phyloP scores from a whole-genome alignment of 2,797 vertebrate species.

The Babyrousa celebensis region DNA sequence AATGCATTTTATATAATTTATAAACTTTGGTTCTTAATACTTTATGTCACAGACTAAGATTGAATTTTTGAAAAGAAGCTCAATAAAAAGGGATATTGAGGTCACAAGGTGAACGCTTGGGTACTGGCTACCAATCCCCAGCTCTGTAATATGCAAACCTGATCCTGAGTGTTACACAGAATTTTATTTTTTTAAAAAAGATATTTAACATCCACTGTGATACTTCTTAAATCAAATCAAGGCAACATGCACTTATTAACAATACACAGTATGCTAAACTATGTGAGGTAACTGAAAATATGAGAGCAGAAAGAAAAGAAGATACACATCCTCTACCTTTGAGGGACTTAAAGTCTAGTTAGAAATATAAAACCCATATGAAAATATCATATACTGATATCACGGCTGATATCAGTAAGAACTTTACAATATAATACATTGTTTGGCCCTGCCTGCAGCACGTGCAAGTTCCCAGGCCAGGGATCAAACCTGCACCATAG shows the following conservation, averaged over 20 bases:
- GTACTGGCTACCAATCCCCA: background rate
- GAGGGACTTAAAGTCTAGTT: background rate
- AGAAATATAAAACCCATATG: background rate
- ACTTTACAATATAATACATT: background rate
- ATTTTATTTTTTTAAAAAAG: constrained; percentile 16
- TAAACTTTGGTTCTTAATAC: constrained; percentile 42
- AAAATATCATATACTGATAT: background rate
- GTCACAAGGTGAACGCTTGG: background rate
- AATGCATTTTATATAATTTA: constrained; percentile 41
- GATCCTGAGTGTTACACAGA: background rate
- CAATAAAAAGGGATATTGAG: background rate
- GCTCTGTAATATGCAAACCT: background rate
- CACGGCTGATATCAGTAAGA: background rate
- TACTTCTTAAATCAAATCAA: constrained; percentile 54
- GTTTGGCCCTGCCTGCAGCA: too few species aligned
- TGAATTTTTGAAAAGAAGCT: constrained; percentile 39
- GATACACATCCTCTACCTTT: background rate
- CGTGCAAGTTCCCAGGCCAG: too few species aligned
- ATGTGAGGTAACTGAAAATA: background rate
- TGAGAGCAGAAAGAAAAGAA: background rate
- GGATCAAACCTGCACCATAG: too few species aligned
- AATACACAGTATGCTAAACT: background rate
- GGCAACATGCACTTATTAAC: background rate
- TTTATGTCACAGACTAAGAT: constrained; percentile 7
- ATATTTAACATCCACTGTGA: background rate